Conservation (phyloP, 2,113 vertebrate species). For the Phylloscopus trochiloides region DNA sequence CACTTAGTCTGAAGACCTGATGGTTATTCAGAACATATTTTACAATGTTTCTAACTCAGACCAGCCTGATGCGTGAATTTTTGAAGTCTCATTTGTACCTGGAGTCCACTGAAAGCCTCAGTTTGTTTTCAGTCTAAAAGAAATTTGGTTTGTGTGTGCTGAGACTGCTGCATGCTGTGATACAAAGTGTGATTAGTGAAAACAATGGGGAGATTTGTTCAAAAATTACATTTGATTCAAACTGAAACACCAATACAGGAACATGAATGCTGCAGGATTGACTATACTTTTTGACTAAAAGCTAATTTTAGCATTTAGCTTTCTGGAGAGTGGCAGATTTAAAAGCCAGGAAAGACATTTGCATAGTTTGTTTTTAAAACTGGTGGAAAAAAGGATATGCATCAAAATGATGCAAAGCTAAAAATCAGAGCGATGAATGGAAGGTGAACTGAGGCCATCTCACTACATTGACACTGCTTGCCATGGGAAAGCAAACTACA, state of each 20-base stretch:
- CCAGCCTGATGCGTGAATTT: neutral
- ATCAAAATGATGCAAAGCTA: neutral
- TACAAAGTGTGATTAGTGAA: neutral
- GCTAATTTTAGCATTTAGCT: neutral
- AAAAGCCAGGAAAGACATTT: neutral
- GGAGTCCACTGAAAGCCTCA: neutral
- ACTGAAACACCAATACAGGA: neutral
- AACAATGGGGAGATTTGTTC: neutral
- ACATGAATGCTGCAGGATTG: neutral
- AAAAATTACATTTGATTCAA: neutral
- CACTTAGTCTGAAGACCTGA: neutral
- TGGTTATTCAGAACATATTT: neutral
- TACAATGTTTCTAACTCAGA: neutral
- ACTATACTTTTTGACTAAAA: neutral
- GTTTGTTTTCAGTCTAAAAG: neutral
- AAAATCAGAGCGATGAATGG: neutral
- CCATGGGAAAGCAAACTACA: rapidly evolving
- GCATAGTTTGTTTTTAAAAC: neutral
- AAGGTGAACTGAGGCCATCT: neutral
- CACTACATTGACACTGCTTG: neutral
- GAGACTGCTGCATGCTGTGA: neutral
- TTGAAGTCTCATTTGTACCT: neutral
- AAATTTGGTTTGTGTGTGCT: neutral
- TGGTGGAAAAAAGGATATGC: neutral
- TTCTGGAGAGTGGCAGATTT: neutral